Percentiles rank a stretch among this genome's conserved stretches.
Conservation (phyloP, 2,113 vertebrate species). For the Excalfactoria chinensis region DNA sequence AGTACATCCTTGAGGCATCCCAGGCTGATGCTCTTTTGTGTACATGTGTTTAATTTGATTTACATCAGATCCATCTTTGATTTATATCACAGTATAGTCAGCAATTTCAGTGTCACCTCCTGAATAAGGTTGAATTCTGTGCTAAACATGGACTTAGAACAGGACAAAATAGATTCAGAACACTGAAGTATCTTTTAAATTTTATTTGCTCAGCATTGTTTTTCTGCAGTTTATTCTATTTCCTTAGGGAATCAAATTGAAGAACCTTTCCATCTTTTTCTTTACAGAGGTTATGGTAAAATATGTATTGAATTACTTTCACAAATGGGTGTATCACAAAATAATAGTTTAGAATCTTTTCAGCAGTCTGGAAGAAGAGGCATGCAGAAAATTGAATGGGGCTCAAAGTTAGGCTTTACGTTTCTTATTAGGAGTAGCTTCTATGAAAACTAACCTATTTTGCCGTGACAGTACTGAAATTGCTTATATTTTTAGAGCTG, state of each 20-base stretch:
- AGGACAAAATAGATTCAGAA: not conserved
- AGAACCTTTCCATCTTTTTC: not conserved
- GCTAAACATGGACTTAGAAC: not conserved
- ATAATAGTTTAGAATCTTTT: conserved; percentile 4
- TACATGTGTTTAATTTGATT: not conserved
- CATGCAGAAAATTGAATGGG: not conserved
- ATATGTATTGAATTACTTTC: not conserved
- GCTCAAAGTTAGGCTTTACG: not conserved
- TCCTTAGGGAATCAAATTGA: not conserved
- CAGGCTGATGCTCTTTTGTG: not conserved
- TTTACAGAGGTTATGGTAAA: not conserved
- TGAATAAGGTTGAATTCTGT: not conserved
- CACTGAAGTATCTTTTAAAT: not conserved
- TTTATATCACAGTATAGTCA: not conserved
- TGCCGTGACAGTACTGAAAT: conserved; percentile 17
- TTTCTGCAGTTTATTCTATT: not conserved
- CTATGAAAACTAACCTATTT: conserved; percentile 25
- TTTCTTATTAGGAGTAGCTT: conserved; percentile 36
- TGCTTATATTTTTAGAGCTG: conserved; percentile 43
- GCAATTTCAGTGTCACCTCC: not conserved
- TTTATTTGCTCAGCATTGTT: not conserved
- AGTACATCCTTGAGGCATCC: not conserved
- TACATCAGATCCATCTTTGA: conserved; percentile 1
- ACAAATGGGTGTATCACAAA: not conserved
- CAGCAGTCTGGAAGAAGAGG: not conserved